Base-by-base conservation (phyloP, 2,113 vertebrate species). In the Hypocryptadius cinnamomeus region DNA sequence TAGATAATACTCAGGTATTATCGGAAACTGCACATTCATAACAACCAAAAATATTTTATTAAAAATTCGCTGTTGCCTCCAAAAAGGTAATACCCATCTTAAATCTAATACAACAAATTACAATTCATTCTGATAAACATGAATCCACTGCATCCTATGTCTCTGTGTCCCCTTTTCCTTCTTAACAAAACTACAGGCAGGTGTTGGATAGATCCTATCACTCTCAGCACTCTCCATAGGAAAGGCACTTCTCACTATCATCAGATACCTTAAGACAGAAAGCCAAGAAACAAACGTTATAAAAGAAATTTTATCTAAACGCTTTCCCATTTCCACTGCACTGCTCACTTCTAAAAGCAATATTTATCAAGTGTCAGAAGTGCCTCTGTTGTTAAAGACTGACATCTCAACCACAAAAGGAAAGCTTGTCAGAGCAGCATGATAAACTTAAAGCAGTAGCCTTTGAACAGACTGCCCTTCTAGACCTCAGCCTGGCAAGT, bases 1-100 rank as follows among this genome's bases (percentile, higher is more conserved):
- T 97, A 57, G n/a, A n/a, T n/a, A n/a, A n/a, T n/a, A n/a, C n/a
- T 42, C 78, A 87, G 91, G 72, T 97, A 96, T 97, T 98, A 98
- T 97, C 97, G 96, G 94, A 96, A 68, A 76, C 10, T n/a, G 61
- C 74, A 93, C 69, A 44, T 51, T 86, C 40, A 56, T 18, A 89
- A 84, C 72, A 92, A 81, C n/a, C 13, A 74, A 71, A 83, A 80
- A 18, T 30, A 71, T n/a, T 78, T 79, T 37, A 60, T 4, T 54
- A 47, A 50, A 92, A 84, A 70, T 6, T 20, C 35, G 18, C 24
- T 30, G 21, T 48, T 28, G n/a, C 30, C 37, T 85, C 48, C 24
- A 44, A 59, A 25, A 79, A 60, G 9, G 37, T 54, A 70, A 28
- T 59, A 42, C 3, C 47, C 54, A 28, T 48, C 24, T 56, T 66